phyloP scores from a whole-genome alignment of 2,888 invertebrate species.

The Eristalis pertinax region DNA sequence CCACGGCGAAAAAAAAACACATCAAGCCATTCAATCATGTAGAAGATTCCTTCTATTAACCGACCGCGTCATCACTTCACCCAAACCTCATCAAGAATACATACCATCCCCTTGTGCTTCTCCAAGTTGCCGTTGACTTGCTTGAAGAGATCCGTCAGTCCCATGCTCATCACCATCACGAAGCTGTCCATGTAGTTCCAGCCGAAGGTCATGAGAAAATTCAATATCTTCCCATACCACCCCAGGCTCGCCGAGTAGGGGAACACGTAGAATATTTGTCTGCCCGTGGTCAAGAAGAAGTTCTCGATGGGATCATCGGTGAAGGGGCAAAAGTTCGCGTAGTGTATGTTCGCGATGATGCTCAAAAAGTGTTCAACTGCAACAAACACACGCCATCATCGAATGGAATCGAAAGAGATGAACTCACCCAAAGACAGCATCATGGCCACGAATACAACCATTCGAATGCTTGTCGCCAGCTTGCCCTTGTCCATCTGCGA shows the following conservation, averaged over 20 bases:
- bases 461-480: constrained; percentile 80
- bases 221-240: constrained; percentile 79
- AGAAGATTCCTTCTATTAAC: no score
- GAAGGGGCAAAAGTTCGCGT: constrained; percentile 76
- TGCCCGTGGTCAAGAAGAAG: constrained; percentile 76
- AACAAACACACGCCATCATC: neutral
- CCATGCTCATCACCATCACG: constrained; percentile 88
- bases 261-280: constrained; percentile 76
- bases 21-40: no score
- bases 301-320: constrained; percentile 77
- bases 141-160: constrained; percentile 85
- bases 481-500: constrained; percentile 77
- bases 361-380: constrained; percentile 79
- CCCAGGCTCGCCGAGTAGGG: constrained; percentile 76
- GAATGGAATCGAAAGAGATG: neutral
- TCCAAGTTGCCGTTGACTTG: constrained; percentile 84
- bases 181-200: constrained; percentile 90
- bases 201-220: constrained; percentile 85
- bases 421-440: constrained; percentile 81
- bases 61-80: neutral
- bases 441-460: constrained; percentile 82
- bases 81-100: constrained; percentile 22
- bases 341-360: constrained; percentile 76
- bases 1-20: no score
- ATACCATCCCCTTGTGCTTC: constrained; percentile 82